Percentiles rank a stretch among this genome's conserved stretches.
Conservation (phyloP, 2,797 vertebrate genomes). For the Dendrocincla fuliginosa region DNA sequence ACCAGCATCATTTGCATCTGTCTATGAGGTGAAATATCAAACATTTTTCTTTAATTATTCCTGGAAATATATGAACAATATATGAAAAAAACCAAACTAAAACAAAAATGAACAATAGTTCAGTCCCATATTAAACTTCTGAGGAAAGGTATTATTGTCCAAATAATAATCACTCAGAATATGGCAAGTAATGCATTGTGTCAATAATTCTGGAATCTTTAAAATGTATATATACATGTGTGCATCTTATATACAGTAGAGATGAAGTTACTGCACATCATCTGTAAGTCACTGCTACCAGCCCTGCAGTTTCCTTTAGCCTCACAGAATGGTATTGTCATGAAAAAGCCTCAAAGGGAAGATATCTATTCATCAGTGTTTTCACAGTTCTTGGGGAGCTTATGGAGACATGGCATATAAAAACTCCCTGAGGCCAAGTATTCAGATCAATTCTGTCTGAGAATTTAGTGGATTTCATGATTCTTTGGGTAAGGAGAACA, state of each 20-base stretch:
- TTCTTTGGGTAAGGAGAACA: neutral
- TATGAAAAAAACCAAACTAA: no score
- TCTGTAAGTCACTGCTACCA: neutral
- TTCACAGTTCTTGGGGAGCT: neutral
- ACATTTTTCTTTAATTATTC: neutral
- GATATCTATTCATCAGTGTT: neutral
- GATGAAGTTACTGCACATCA: neutral
- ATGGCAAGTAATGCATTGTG: neutral
- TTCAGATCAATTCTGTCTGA: neutral
- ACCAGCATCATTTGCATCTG: neutral
- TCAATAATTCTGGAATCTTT: neutral
- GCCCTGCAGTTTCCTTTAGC: neutral
- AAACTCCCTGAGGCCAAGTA: neutral
- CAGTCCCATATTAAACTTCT: neutral
- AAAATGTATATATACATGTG: fast-evolving
- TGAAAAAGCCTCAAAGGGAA: neutral
- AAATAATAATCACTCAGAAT: neutral
- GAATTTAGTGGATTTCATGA: neutral
- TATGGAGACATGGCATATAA: neutral
- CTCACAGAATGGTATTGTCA: neutral
- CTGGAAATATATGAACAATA: neutral
- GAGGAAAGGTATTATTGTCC: neutral
- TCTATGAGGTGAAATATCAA: neutral
- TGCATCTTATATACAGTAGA: neutral
- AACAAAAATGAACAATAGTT: neutral